A percentile compares a stretch with the other conserved stretches of the same genome.
Evolutionary conservation across 1,140 invertebrate genomes (phyloP).

Genomic region (Marisa cornuarietis): DNA sequence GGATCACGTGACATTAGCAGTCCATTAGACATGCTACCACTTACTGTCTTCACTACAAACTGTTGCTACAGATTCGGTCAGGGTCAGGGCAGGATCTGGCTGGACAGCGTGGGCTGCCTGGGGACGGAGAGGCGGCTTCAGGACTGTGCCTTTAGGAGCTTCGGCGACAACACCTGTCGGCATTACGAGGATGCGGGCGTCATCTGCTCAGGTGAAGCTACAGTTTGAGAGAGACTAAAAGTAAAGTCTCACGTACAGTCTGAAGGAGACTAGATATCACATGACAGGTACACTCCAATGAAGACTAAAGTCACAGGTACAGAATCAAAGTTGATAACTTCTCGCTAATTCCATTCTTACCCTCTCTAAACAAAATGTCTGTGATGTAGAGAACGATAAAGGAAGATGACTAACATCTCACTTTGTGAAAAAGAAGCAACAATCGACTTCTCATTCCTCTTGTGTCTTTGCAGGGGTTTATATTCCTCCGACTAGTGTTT

Average conservation of each 20-base stretch:
- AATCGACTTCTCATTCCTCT: background rate
- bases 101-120: constrained; percentile 54
- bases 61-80: too few relatives aligned
- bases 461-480: background rate
- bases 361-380: background rate
- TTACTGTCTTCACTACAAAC: too few relatives aligned
- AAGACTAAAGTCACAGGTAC: too few relatives aligned
- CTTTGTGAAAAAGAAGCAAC: background rate
- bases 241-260: too few relatives aligned
- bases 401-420: background rate
- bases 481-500: constrained; percentile 5
- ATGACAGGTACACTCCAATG: too few relatives aligned
- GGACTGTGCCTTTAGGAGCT: constrained; percentile 40
- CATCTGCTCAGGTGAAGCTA: constrained; percentile 43
- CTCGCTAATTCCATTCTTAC: background rate
- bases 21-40: too few relatives aligned
- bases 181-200: constrained; percentile 55
- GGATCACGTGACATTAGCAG: too few relatives aligned
- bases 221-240: too few relatives aligned
- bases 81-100: constrained; percentile 46
- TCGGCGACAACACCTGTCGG: constrained; percentile 50
- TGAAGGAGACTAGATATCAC: background rate
- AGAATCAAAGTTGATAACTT: background rate
- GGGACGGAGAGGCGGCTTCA: constrained; percentile 44
- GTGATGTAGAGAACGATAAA: background rate